Evolutionary conservation across 1,140 invertebrate genomes (phyloP).

Genomic region (Heliconius eleuchia): DNA sequence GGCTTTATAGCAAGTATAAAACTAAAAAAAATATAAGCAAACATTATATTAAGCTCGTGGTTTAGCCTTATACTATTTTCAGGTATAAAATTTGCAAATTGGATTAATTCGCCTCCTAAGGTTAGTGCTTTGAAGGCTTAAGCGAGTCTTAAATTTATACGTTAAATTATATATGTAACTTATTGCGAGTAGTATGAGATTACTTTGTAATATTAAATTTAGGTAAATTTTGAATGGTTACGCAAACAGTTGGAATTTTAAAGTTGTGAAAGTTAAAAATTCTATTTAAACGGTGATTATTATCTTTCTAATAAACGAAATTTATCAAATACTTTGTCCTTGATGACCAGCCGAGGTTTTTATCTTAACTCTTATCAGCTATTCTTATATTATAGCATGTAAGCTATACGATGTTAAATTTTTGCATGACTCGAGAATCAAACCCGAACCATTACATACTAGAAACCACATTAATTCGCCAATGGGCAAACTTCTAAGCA

Average conservation of each 20-base stretch:
- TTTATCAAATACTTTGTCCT: too few species aligned
- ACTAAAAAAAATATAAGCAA: not conserved
- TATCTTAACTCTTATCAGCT: too few species aligned
- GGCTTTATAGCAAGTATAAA: not conserved
- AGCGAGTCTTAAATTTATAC: not conserved
- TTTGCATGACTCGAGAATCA: not conserved
- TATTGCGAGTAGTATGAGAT: not conserved
- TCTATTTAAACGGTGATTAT: too few species aligned
- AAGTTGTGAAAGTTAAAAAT: too few species aligned
- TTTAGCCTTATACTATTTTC: not conserved
- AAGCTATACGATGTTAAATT: not conserved
- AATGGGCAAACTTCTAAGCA: constrained; percentile 24
- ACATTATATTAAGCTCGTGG: not conserved
- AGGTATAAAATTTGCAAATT: constrained; percentile 12
- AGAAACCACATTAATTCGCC: constrained; percentile 18
- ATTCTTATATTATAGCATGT: too few species aligned
- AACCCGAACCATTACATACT: not conserved
- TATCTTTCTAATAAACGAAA: too few species aligned
- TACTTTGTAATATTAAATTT: not conserved
- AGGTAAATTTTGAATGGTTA: too few species aligned
- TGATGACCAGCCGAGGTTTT: too few species aligned
- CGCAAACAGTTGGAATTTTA: too few species aligned
- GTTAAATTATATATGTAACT: constrained; percentile 15
- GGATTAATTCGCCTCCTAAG: not conserved
- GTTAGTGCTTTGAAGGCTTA: constrained; percentile 6